Evolutionary conservation across 2,888 invertebrate species (phyloP).

Genomic region (Limenitis camilla): DNA sequence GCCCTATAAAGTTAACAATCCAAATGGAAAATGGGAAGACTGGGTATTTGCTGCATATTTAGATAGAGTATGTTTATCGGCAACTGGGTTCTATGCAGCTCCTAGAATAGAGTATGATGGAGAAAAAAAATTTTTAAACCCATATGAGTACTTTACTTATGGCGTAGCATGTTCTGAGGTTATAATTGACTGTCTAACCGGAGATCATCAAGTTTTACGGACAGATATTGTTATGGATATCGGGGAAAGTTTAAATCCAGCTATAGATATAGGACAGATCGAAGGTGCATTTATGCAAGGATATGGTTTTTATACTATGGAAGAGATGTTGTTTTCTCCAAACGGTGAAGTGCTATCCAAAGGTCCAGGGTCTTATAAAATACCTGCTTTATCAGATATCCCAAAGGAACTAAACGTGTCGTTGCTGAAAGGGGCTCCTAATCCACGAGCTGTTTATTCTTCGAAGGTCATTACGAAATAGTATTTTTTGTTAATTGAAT

Average conservation of each 20-base stretch:
- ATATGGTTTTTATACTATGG: conserved; percentile 87
- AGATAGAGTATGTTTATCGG: conserved; percentile 80
- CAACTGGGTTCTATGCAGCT: conserved; percentile 82
- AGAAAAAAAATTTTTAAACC: conserved; percentile 77
- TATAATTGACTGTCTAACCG: conserved; percentile 90
- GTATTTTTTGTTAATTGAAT: no score
- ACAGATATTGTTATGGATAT: conserved; percentile 94
- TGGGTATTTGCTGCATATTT: conserved; percentile 82
- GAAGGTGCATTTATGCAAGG: conserved; percentile 93
- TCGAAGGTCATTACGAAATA: conserved; percentile 86
- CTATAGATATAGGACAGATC: conserved; percentile 92
- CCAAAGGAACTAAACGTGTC: conserved; percentile 89
- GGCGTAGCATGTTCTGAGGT: conserved; percentile 88
- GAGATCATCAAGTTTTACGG: conserved; percentile 86
- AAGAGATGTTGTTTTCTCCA: conserved; percentile 86
- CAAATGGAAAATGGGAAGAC: conserved; percentile 83
- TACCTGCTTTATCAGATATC: conserved; percentile 88
- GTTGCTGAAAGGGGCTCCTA: conserved; percentile 84
- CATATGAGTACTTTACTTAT: conserved; percentile 85
- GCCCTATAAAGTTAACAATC: conserved; percentile 79
- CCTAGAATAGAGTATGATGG: conserved; percentile 78
- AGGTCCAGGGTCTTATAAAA: conserved; percentile 90
- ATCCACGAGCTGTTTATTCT: conserved; percentile 89
- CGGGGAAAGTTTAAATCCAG: conserved; percentile 90
- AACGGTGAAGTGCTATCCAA: conserved; percentile 80